Evolutionary conservation across 2,888 invertebrate genomes (phyloP).

Genomic region (Lithophane ornitopus): DNA sequence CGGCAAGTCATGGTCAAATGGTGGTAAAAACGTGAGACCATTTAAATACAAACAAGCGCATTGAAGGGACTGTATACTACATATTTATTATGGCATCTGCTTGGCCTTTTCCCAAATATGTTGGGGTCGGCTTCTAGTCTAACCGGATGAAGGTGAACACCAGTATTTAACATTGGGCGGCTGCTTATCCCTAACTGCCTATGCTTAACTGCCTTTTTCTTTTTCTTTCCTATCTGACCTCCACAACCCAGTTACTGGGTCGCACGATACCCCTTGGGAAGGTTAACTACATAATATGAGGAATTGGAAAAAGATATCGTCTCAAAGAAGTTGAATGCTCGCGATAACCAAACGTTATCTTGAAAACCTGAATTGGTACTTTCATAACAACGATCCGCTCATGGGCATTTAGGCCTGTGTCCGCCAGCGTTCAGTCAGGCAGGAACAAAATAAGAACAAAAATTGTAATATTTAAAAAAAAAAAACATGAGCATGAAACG

Average conservation of each 20-base stretch:
- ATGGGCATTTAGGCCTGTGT: too few species aligned
- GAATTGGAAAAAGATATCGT: background rate
- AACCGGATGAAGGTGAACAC: background rate
- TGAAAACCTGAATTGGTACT: too few species aligned
- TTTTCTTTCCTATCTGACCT: too few species aligned
- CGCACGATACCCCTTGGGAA: too few species aligned
- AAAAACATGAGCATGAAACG: too few species aligned
- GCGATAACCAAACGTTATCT: background rate
- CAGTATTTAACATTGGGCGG: background rate
- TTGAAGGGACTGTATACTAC: background rate
- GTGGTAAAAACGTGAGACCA: background rate
- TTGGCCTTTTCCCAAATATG: background rate
- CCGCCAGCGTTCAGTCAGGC: too few species aligned
- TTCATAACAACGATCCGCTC: too few species aligned
- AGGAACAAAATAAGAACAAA: too few species aligned
- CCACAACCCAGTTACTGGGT: background rate
- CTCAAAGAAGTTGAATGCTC: background rate
- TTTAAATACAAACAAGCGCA: background rate
- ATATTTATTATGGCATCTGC: background rate
- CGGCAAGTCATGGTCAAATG: background rate
- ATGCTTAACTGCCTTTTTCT: too few species aligned
- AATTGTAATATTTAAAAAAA: too few species aligned
- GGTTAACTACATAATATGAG: background rate
- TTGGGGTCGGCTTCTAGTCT: background rate
- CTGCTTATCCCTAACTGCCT: too few species aligned